Evolutionary conservation across 1,140 invertebrate genomes (phyloP), one percentile per base, ranked within the genome.

Genomic region (Meteorus sp.): DNA sequence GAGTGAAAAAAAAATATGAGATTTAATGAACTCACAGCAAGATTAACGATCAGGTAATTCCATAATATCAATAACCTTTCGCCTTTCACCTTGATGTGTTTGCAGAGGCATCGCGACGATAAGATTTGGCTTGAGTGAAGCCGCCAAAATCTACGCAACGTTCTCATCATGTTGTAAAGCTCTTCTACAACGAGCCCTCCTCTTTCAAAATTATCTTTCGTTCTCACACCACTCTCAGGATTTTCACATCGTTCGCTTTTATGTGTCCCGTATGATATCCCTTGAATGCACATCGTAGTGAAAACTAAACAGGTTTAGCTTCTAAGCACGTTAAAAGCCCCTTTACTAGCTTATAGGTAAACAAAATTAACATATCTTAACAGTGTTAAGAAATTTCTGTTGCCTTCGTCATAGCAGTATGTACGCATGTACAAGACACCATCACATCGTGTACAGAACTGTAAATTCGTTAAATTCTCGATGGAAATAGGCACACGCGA

Each of bases 351-450:
- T 80, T 78, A 80, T 79, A 78, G 77, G 78, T 79, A 80, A 80
- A 80, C 75, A 80, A 78, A 76, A 80, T 80, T 80, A 80, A 78
- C 77, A 80, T 79, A 80, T 76, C 75, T 78, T 80, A 80, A 80
- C 77, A 78, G 74, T 68, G 75, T 80, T 80, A 80, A 78, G 77
- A 79, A 80, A 76, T 79, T 77, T 73, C 69, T n/a, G n/a, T n/a
- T n/a, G n/a, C n/a, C n/a, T n/a, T n/a, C n/a, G n/a, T n/a, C n/a
- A n/a, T n/a, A 62, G 11, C 47, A 2, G 51, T 33, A 23, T 33
- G 51, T 19, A 13, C 8, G 6, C 20, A 22, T n/a, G 44, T 5
- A 44, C 22, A 50, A 37, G 31, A 20, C 19, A 17, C 19, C 33
- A 2, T 41, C 43, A 61, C 55, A 25, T 35, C 47, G 41, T 43